Conservation (phyloP, 2,113 vertebrate species). For the Pterocles gutturalis region DNA sequence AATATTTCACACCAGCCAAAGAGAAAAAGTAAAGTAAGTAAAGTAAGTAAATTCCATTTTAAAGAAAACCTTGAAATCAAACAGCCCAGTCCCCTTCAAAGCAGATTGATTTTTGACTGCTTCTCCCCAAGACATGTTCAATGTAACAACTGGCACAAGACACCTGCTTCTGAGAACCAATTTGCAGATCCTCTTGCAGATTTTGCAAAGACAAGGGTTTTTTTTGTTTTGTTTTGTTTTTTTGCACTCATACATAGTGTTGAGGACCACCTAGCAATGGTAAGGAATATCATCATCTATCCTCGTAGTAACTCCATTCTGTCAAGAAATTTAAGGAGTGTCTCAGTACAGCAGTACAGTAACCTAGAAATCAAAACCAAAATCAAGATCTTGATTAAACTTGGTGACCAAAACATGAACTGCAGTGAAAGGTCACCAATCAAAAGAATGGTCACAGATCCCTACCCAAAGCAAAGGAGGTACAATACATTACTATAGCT, state of each 20-base stretch:
- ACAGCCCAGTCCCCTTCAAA: not conserved
- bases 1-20: not conserved
- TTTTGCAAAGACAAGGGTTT: not conserved
- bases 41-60: not conserved
- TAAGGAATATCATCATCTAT: not conserved
- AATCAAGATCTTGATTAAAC: not conserved
- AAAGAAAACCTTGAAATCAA: not conserved
- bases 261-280: not conserved
- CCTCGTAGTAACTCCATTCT: not conserved
- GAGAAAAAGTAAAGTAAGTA: too few species aligned
- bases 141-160: rapidly evolving
- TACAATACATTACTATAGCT: not conserved
- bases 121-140: not conserved
- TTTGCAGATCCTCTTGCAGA: not conserved
- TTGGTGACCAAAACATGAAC: not conserved
- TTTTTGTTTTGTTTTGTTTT: not conserved
- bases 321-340: not conserved
- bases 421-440: not conserved
- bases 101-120: not conserved
- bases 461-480: not conserved
- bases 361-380: not conserved
- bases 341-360: not conserved
- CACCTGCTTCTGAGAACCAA: not conserved
- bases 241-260: not conserved
- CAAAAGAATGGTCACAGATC: not conserved